Percentiles rank a stretch among this genome's conserved stretches.
These are phyloP conservation scores for Pitangus sulphuratus DNA, from an alignment of 2,797 vertebrate species.

Conservation along the genomic window DNA sequence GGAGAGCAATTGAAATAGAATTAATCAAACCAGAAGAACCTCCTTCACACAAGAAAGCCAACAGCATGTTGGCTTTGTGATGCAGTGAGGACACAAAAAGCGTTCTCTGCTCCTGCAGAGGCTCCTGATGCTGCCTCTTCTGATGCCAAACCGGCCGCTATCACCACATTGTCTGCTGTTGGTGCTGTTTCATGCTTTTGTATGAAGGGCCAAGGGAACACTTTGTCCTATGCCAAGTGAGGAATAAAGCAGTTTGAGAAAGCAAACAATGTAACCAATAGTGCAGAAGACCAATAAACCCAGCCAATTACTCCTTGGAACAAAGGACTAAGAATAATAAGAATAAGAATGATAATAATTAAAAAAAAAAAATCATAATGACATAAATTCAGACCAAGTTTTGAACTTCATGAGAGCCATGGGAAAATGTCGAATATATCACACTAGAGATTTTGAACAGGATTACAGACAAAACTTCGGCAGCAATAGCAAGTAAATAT, in stretches of 20 bases:
- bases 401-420: background rate
- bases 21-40: constrained; percentile 42
- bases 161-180: background rate
- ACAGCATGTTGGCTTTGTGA: constrained; percentile 22
- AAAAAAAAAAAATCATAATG: background rate
- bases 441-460: background rate
- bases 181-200: background rate
- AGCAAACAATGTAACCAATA: background rate
- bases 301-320: constrained; percentile 29
- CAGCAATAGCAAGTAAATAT: background rate
- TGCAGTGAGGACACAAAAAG: background rate
- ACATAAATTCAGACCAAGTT: background rate
- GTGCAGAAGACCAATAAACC: background rate
- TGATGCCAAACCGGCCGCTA: background rate
- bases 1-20: constrained; percentile 32
- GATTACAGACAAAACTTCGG: background rate
- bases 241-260: constrained; percentile 9
- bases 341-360: background rate
- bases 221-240: background rate
- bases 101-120: background rate
- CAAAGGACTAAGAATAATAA: background rate
- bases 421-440: background rate
- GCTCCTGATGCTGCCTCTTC: constrained; percentile 34
- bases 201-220: background rate
- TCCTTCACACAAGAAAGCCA: background rate